Percentiles rank a stretch among this genome's conserved stretches.
These are phyloP conservation scores for Phrynocephalus guinanensis DNA, from an alignment of 2,797 vertebrate genomes.

Conservation along the genomic window DNA sequence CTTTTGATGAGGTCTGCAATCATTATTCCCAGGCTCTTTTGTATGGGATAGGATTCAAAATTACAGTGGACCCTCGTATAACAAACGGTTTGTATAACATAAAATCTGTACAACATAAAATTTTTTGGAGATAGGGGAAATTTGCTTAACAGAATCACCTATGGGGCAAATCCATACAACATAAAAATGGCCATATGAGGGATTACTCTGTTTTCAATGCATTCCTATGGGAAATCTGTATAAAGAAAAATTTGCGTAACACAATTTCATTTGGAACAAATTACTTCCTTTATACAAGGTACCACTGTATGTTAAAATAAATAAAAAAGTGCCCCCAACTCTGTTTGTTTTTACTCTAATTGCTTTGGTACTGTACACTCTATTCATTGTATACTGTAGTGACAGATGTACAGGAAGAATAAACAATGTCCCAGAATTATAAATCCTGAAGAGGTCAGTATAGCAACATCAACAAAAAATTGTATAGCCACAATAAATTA, in stretches of 20 bases:
- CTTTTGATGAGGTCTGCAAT: slow-evolving; percentile 40
- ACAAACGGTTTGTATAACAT: too few species aligned
- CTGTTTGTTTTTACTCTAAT: neutral
- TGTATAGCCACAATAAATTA: slow-evolving; percentile 44
- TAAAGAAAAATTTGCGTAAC: too few species aligned
- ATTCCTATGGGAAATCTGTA: too few species aligned
- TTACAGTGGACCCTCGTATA: neutral
- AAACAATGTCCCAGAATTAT: slow-evolving; percentile 72
- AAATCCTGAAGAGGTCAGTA: slow-evolving; percentile 91
- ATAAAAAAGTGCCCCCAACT: slow-evolving; percentile 11
- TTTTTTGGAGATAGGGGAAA: too few species aligned
- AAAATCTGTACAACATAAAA: too few species aligned
- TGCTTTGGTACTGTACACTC: neutral
- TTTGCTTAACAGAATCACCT: too few species aligned
- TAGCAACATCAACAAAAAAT: slow-evolving; percentile 80
- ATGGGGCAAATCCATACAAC: too few species aligned
- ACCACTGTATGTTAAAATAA: neutral
- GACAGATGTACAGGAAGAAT: slow-evolving; percentile 4
- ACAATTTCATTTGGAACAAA: too few species aligned
- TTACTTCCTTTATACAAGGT: too few species aligned
- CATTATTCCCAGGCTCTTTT: slow-evolving; percentile 29
- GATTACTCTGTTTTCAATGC: too few species aligned
- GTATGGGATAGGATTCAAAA: slow-evolving; percentile 9
- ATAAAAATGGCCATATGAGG: too few species aligned
- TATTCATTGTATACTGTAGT: neutral